Base-by-base conservation (phyloP, 2,797 vertebrate genomes). In the Toxotes lorentzi region DNA sequence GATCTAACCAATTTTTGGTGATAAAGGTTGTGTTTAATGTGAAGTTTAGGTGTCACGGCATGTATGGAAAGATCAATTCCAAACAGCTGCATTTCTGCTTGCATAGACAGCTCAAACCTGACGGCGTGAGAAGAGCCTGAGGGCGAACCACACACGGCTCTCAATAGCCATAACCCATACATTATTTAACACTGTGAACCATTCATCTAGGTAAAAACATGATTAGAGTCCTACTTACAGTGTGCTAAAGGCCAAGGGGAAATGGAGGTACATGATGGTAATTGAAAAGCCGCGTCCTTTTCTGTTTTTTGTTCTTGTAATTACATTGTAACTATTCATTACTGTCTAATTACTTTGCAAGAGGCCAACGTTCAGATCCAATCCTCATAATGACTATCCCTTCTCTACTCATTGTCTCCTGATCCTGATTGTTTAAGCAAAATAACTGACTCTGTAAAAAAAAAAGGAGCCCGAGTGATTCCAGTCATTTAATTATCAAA, bases 271-370 rank as follows among this genome's bases (percentile, higher is more conserved):
- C 64, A 74, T 78, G 74, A 88, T 78, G 76, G 56, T 91, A 91
- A 92, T 89, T 90, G 88, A 92, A 91, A 92, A 89, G 82, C 70
- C 5, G 54, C 70, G 7, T 84, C 76, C 60, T 76, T 83, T 89
- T 83, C 54, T 70, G 47, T 68, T 84, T 85, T 83, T 81, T 83
- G 60, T 88, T 87, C 75, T 32, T 35, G 76, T 91, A 92, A 93
- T 94, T 91, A 88, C 76, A 85, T 91, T 92, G 86, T 88, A 90
- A 91, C 91, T 89, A 91, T 93, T 94, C 86, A 93, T 93, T 93
- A 92, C 75, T 81, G 82, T 85, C 68, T 89, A 92, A 93, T 93
- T 92, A 83, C 86, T 85, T 88, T 87, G 79, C 76, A 86, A 43
- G 82, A 82, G 82, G 88, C 89, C 66, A 73, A 54, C 2, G 4